Percentiles rank a stretch among this genome's conserved stretches.
These are phyloP conservation scores for Neelides sp. DNA, from an alignment of 1,140 invertebrate genomes.

Conservation along the genomic window DNA sequence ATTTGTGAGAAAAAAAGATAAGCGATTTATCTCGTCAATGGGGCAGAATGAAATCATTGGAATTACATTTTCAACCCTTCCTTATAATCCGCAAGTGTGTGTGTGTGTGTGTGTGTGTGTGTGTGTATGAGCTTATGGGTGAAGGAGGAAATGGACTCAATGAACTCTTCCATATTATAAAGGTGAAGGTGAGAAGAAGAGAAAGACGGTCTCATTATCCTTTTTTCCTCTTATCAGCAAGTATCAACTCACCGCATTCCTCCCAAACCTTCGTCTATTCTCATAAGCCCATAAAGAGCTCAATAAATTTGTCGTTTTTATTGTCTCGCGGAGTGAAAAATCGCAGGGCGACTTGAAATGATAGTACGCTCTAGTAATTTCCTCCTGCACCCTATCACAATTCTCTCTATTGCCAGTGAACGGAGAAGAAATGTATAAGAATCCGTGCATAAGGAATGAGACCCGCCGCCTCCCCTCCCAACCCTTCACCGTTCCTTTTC, in stretches of 20 bases:
- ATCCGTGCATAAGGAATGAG: conserved; percentile 23
- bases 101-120: too few species aligned
- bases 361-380: conserved; percentile 19
- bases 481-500: too few species aligned
- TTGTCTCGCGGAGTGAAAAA: conserved; percentile 24
- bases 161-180: too few species aligned
- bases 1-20: conserved; percentile 17
- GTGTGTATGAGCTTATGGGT: too few species aligned
- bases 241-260: conserved; percentile 4
- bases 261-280: neutral
- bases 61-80: too few species aligned
- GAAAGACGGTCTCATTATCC: conserved; percentile 14
- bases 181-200: too few species aligned
- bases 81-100: too few species aligned
- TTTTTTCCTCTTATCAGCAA: conserved; percentile 9
- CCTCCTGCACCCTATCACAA: neutral
- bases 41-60: too few species aligned
- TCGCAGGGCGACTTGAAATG: conserved; percentile 12
- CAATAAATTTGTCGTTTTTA: conserved; percentile 28
- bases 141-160: too few species aligned
- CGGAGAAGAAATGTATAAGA: too few species aligned
- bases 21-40: conserved; percentile 15
- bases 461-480: too few species aligned
- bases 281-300: conserved; percentile 10
- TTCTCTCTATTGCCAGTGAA: conserved; percentile 14